Conservation (phyloP, 2,113 vertebrate genomes). For the Osmerus mordax region DNA sequence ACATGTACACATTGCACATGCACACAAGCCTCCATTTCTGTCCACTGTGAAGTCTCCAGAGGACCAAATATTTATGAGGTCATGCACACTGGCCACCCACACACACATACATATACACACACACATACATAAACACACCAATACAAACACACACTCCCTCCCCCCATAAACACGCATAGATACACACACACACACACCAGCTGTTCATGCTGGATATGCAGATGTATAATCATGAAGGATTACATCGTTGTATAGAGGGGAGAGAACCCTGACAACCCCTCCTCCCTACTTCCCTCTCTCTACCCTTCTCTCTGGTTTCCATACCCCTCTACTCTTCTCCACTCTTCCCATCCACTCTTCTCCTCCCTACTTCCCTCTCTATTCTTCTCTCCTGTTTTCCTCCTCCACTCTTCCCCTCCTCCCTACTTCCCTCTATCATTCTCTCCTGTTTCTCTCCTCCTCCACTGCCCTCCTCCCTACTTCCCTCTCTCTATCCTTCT, state of each 20-base stretch:
- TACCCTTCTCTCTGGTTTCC: background rate
- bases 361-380: background rate
- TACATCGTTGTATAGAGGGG: constrained; percentile 26
- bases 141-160: background rate
- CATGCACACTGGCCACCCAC: background rate
- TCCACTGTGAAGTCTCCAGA: background rate
- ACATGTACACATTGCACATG: too few species aligned
- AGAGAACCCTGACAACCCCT: constrained; percentile 16
- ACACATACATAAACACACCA: constrained; percentile 9
- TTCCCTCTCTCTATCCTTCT: background rate
- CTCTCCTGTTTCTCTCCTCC: background rate
- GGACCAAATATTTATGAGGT: background rate
- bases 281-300: background rate
- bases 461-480: background rate
- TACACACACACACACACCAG: constrained; percentile 16
- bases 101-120: constrained; percentile 7
- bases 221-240: constrained; percentile 39
- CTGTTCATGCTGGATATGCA: constrained; percentile 27
- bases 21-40: too few species aligned
- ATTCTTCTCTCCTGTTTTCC: background rate
- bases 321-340: background rate
- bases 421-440: background rate
- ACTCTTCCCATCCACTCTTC: background rate
- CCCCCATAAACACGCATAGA: constrained; percentile 1
- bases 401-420: background rate